A percentile compares a stretch with the other conserved stretches of the same genome.
phyloP scores from a whole-genome alignment of 2,113 vertebrate genomes.

The Silurus glanis region DNA sequence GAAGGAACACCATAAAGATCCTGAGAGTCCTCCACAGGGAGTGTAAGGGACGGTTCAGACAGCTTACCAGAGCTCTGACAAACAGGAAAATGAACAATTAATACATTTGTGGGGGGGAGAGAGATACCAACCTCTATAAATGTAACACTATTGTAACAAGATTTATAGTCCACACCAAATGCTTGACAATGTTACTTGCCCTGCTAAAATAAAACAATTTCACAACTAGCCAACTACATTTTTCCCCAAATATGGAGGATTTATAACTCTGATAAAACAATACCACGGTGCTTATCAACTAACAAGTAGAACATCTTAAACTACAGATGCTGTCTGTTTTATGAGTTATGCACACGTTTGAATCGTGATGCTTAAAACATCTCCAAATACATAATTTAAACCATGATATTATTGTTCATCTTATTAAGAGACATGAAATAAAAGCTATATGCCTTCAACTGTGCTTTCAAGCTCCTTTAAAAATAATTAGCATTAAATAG shows the following conservation, averaged over 20 bases:
- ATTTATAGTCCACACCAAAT: neutral
- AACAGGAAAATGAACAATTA: neutral
- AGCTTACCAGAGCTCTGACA: slow-evolving; percentile 93
- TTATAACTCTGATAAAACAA: neutral
- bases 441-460: neutral
- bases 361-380: neutral
- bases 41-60: slow-evolving; percentile 87
- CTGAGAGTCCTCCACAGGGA: slow-evolving; percentile 96
- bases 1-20: slow-evolving; percentile 92
- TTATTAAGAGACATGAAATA: neutral
- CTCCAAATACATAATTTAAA: neutral
- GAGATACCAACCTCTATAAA: neutral
- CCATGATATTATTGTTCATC: neutral
- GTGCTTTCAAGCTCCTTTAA: neutral
- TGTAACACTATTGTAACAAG: neutral
- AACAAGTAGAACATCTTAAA: neutral
- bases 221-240: neutral
- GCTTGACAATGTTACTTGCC: neutral
- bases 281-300: neutral
- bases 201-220: neutral
- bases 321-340: neutral
- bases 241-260: neutral
- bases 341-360: neutral
- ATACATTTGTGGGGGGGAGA: neutral
- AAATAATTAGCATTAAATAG: neutral